Evolutionary conservation across 2,888 invertebrate genomes (phyloP), one percentile per base, ranked within the genome.

Genomic region (Tetramorium bicarinatum): DNA sequence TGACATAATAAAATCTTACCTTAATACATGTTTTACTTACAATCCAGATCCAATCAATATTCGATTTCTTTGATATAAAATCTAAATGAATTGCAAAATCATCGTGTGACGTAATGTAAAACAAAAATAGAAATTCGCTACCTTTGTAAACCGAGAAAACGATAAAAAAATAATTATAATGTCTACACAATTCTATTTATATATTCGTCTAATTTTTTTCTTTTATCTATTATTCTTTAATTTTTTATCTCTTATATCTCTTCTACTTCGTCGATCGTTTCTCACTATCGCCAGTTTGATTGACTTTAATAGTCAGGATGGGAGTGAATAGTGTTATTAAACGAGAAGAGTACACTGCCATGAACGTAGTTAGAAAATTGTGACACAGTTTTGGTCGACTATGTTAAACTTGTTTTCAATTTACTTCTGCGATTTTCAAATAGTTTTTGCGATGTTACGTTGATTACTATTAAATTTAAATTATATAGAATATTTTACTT

Each of bases 351-450:
- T 15, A 15, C 2, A 47, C 8, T 4, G 34, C 47, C 18, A 52
- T 21, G 7, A 7, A 66, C 38, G 18, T 25, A 49, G 49, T 25
- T 52, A 41, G 52, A 77, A 77, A 67, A 67, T 52, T 76, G 25
- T 7, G 49, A 62, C 49, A 47, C 6, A 62, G 18, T 34, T 15
- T 61, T 62, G 15, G 38, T 15, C 47, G 13, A 18, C 29, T 74
- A 38, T 38, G 13, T 76, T 44, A 41, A 41, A 64, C 1, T 64
- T 25, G 3, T 41, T 13, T 41, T 13, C 3, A 11, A 44, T 15
- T 64, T 7, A 41, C 3, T 41, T 0, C 2, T 29, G 8, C 0
- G 1, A 49, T 34, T 34, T 34, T 34, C 29, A 34, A 34, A 34
- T 34, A 34, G 29, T 34, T 34, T 34, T 34, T 34, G 29, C 29